A percentile compares a stretch with the other conserved stretches of the same genome.
phyloP scores from a whole-genome alignment of 1,140 invertebrate genomes.

The Archivesica marissinica region DNA sequence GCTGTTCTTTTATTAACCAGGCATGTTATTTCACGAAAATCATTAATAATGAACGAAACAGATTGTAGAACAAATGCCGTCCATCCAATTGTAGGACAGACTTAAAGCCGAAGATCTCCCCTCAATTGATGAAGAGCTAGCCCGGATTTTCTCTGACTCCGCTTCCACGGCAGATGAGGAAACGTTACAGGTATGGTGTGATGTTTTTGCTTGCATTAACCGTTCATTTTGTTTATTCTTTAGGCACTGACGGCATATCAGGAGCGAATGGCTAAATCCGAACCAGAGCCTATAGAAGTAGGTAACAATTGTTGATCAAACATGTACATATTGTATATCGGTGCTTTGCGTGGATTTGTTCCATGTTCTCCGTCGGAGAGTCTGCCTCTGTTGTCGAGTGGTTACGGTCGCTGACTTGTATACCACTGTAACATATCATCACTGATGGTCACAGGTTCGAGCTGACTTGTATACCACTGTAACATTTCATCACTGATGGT shows the following conservation, averaged over 20 bases:
- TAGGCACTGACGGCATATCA: constrained; percentile 52
- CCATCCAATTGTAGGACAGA: constrained; percentile 63
- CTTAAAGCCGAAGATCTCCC: constrained; percentile 79
- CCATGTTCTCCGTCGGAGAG: too few relatives aligned
- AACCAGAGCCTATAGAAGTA: constrained; percentile 49
- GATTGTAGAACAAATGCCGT: background rate
- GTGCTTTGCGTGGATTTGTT: too few relatives aligned
- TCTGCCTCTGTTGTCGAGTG: too few relatives aligned
- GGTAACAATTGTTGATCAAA: constrained; percentile 46
- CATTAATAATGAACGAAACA: background rate
- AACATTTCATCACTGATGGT: too few relatives aligned
- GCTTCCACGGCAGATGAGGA: constrained; percentile 21
- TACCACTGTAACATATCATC: too few relatives aligned
- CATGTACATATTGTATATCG: background rate
- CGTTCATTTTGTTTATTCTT: constrained; percentile 45
- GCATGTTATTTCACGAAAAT: background rate
- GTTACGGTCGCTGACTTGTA: too few relatives aligned
- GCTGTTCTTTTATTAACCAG: too few relatives aligned
- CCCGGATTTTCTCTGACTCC: constrained; percentile 78
- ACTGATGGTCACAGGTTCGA: too few relatives aligned
- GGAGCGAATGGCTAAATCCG: constrained; percentile 52
- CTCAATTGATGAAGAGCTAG: constrained; percentile 83
- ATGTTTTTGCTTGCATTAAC: constrained; percentile 39
- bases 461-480: too few relatives aligned
- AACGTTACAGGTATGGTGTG: constrained; percentile 72